Percentiles rank a stretch among this genome's conserved stretches.
These are phyloP conservation scores for Paragorgia papillata DNA, from an alignment of 92 coral and sea anemone genomes.

Conservation along the genomic window DNA sequence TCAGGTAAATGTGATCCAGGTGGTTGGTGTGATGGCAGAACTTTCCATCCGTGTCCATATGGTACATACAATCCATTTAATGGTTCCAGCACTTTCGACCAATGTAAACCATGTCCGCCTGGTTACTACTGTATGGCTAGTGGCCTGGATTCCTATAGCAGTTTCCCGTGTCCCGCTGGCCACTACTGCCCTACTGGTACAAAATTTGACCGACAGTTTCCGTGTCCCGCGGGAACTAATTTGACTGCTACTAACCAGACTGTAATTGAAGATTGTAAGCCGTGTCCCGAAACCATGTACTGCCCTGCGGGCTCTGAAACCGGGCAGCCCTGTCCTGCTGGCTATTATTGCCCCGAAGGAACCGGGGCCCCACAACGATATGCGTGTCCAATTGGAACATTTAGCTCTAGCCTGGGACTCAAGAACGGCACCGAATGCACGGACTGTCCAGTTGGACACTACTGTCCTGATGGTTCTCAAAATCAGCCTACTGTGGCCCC, in stretches of 20 bases:
- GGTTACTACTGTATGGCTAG: conserved; percentile 83
- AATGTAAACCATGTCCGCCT: conserved; percentile 79
- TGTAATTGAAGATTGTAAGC: conserved; percentile 71
- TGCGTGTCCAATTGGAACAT: conserved; percentile 93
- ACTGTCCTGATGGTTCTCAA: conserved; percentile 94
- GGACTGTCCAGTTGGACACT: conserved; percentile 84
- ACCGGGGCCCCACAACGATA: conserved; percentile 80
- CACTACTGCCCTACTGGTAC: conserved; percentile 95
- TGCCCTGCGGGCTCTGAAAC: conserved; percentile 75
- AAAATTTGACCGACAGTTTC: conserved; percentile 82
- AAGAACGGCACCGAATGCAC: conserved; percentile 86
- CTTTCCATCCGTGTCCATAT: conserved; percentile 80
- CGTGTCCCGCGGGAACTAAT: conserved; percentile 97
- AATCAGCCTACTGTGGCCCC: conserved; percentile 84
- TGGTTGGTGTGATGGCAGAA: conserved; percentile 96
- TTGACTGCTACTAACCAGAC: conserved; percentile 72
- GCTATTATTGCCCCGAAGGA: conserved; percentile 94
- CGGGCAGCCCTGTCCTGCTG: conserved; percentile 80
- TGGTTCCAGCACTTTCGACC: conserved; percentile 69
- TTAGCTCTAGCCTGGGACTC: conserved; percentile 71
- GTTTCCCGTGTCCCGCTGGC: conserved; percentile 75
- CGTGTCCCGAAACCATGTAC: conserved; percentile 82
- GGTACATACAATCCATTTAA: conserved; percentile 83
- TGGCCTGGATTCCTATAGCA: conserved; percentile 71
- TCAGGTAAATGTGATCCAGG: conserved; percentile 85